Percentiles rank a stretch among this genome's conserved stretches.
Evolutionary conservation across 2,113 vertebrate genomes (phyloP).

Genomic region (Gallinago undulata): DNA sequence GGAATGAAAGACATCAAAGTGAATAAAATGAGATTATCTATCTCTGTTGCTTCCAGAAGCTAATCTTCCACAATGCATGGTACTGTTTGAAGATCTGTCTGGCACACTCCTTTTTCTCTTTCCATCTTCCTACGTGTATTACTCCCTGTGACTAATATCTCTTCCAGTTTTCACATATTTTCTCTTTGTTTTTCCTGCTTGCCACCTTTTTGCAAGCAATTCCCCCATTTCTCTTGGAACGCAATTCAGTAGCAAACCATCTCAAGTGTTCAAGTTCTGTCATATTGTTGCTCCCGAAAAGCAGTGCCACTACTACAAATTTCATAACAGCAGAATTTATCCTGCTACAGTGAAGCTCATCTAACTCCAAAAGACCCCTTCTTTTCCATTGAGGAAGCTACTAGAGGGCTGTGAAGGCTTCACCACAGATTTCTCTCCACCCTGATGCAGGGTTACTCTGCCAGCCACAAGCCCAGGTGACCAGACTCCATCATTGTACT

Average conservation of each 20-base stretch:
- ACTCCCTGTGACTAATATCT: not conserved
- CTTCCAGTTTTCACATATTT: not conserved
- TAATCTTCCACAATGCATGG: not conserved
- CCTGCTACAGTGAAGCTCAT: not conserved
- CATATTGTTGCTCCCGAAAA: not conserved
- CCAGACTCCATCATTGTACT: not conserved
- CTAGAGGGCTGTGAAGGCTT: not conserved
- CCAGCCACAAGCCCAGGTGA: not conserved
- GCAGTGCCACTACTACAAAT: not conserved
- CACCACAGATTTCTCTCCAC: not conserved
- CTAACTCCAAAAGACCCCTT: not conserved
- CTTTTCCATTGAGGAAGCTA: not conserved
- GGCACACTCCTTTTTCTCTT: not conserved
- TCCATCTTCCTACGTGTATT: not conserved
- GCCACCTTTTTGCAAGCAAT: not conserved
- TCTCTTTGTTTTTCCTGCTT: not conserved
- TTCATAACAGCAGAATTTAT: not conserved
- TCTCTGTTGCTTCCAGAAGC: not conserved
- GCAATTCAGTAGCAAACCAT: not conserved
- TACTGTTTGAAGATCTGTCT: not conserved
- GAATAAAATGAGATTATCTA: not conserved
- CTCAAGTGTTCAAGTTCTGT: not conserved
- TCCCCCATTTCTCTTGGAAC: not conserved
- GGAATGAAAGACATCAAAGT: constrained; percentile 10
- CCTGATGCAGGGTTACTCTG: not conserved